Evolutionary conservation across 2,113 vertebrate species (phyloP), one percentile per base, ranked within the genome.

Genomic region (Oxyruncus cristatus): DNA sequence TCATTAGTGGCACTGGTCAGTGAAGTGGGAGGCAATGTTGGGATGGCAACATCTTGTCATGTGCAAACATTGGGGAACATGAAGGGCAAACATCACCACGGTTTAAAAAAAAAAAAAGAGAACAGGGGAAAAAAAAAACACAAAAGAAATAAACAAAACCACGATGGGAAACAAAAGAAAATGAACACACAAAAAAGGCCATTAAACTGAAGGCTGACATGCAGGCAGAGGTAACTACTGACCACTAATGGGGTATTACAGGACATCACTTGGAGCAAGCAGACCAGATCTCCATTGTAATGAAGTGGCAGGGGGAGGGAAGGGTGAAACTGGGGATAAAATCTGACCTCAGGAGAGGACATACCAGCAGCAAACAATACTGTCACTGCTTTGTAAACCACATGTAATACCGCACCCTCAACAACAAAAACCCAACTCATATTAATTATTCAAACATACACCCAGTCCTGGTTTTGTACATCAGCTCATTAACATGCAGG

Each of bases 1-100:
- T 99, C 99, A 99, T 99, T 98, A 99, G 99, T 99, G 98, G 99
- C 99, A 99, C 98, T 99, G 99, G 98, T 99, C 99, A 99, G 99
- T 99, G 99, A 99, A 98, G 99, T 99, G 99, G 99, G 98, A 97
- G 98, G 98, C 98, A 98, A 98, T 97, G 99, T 99, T 98, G 99
- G 99, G 98, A 99, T 98, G 98, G 99, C 98, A 99, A 99, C 98
- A 98, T 99, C 99, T 99, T 98, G 98, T 97, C 98, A 98, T 98
- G 98, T 98, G 98, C 98, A 98, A 98, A 98, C 97, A 98, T 98
- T 98, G 98, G 98, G 98, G 98, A 97, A 97, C 95, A 98, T 97
- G 98, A 97, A 98, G 98, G 97, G 97, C 98, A 98, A 98, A 98
- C 97, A 97, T 41, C 98, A 98, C 97, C 98, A 98, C 97, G 98